Base-by-base conservation (phyloP, 2,797 vertebrate species). In the Cossypha heuglini region DNA sequence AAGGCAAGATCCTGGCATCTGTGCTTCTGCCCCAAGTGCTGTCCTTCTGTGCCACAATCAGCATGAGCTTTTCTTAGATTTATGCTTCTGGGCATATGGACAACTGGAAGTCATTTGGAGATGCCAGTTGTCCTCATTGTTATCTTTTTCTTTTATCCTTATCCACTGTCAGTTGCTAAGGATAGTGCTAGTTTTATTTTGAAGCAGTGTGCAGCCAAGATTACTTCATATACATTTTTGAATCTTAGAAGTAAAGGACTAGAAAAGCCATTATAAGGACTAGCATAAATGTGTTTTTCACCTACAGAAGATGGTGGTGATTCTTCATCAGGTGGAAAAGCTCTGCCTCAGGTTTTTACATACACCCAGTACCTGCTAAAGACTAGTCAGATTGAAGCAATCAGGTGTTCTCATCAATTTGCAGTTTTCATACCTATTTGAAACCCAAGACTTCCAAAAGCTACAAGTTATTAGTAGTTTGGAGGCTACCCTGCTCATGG, bases 1-100 rank as follows among this genome's bases (percentile, higher is more conserved):
- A 96, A 96, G 92, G 79, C 93, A 80, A 95, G 94, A 79, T 90
- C 77, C 69, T 96, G 93, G 85, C 96, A 95, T 98, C 96, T 97
- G 94, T 95, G 85, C 93, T 95, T 79, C 80, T 95, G 92, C 95
- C 96, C 81, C 81, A 88, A 96, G 96, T 96, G 79, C 57, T 95
- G 59, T 95, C 95, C 90, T 95, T 93, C 82, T 94, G 93, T 94
- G 83, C 90, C 77, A 69, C 90, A 97, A 79, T 97, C 94, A 97
- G 94, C 67, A 86, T 55, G 93, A 95, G 88, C 79, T 97, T 97
- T 95, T 92, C 96, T 95, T 97, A 96, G 91, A 90, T 93, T 94
- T 95, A 35, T 94, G 96, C 93, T 92, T 89, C 52, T 79, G 95
- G 94, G 93, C 96, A 91, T 88, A 66, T 75, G 94, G 96, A 83